Conservation (phyloP, 1,140 invertebrate species). For the Drosophila sechellia region DNA sequence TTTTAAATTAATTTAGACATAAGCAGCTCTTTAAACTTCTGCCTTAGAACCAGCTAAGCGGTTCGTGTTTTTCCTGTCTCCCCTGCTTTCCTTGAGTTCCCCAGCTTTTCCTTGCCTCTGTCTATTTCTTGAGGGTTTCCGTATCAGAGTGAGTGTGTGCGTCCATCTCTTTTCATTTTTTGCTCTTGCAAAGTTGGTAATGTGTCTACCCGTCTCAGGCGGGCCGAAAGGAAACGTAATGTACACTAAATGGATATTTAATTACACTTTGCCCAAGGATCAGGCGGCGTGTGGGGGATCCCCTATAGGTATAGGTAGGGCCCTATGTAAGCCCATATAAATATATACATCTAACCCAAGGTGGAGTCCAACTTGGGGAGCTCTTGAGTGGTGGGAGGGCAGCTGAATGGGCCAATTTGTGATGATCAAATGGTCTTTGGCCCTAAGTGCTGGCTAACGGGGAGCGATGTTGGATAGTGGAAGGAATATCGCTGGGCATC, state of each 20-base stretch:
- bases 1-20: slow-evolving; percentile 81
- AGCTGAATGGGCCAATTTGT: slow-evolving; percentile 35
- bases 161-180: slow-evolving; percentile 10
- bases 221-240: slow-evolving; percentile 73
- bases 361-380: slow-evolving; percentile 35
- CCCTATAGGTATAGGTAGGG: not conserved
- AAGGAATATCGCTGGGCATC: slow-evolving; percentile 15
- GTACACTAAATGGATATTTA: slow-evolving; percentile 82
- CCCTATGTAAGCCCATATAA: slow-evolving; percentile 8
- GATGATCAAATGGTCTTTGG: slow-evolving; percentile 22
- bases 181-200: slow-evolving; percentile 52
- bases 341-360: not conserved
- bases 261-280: slow-evolving; percentile 68
- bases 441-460: slow-evolving; percentile 27
- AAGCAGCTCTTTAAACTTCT: slow-evolving; percentile 79
- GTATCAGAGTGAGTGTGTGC: slow-evolving; percentile 2
- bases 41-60: slow-evolving; percentile 37
- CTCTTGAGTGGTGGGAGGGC: slow-evolving; percentile 38
- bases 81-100: not conserved
- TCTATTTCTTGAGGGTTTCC: slow-evolving; percentile 58
- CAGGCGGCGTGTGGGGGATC: slow-evolving; percentile 1
- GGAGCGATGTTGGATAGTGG: not conserved
- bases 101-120: slow-evolving; percentile 1
- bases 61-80: slow-evolving; percentile 31
- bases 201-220: slow-evolving; percentile 68